phyloP scores from a whole-genome alignment of 2,888 invertebrate genomes.

The Sarcophaga carnaria region DNA sequence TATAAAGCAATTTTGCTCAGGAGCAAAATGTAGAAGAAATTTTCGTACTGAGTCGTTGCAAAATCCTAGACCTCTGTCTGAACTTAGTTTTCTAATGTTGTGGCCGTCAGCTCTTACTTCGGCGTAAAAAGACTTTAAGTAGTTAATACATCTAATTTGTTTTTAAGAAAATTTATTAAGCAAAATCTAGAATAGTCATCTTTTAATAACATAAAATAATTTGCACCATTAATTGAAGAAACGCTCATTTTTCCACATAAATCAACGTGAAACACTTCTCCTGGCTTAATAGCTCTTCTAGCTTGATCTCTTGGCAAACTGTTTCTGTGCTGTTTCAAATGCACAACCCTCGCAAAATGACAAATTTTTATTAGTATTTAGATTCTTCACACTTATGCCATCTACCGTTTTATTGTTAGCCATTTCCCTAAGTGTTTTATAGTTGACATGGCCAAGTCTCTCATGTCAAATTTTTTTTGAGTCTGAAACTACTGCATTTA shows the following conservation, averaged over 20 bases:
- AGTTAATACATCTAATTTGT: conserved; percentile 64
- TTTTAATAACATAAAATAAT: conserved; percentile 70
- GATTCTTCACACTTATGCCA: neutral
- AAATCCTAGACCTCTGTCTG: conserved; percentile 62
- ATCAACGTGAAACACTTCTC: conserved; percentile 68
- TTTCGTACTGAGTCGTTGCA: conserved; percentile 46
- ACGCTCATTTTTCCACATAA: conserved; percentile 68
- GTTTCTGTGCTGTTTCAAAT: conserved; percentile 33
- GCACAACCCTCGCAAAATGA: conserved; percentile 25
- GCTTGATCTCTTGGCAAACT: conserved; percentile 7
- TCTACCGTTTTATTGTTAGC: neutral
- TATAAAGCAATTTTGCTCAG: no score
- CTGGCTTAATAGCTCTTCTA: conserved; percentile 19
- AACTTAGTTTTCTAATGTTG: conserved; percentile 54
- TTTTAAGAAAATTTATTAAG: conserved; percentile 67
- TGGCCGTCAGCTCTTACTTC: conserved; percentile 63
- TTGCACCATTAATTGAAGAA: conserved; percentile 68
- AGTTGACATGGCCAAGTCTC: neutral
- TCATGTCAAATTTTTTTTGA: conserved; percentile 5
- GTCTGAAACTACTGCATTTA: conserved; percentile 15
- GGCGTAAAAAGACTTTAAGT: conserved; percentile 59
- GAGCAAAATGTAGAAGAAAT: no score
- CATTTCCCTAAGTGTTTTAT: conserved; percentile 25
- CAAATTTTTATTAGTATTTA: conserved; percentile 1
- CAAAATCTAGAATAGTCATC: conserved; percentile 69